Base-by-base conservation (phyloP, 2,888 invertebrate genomes). In the Beris chalybata region DNA sequence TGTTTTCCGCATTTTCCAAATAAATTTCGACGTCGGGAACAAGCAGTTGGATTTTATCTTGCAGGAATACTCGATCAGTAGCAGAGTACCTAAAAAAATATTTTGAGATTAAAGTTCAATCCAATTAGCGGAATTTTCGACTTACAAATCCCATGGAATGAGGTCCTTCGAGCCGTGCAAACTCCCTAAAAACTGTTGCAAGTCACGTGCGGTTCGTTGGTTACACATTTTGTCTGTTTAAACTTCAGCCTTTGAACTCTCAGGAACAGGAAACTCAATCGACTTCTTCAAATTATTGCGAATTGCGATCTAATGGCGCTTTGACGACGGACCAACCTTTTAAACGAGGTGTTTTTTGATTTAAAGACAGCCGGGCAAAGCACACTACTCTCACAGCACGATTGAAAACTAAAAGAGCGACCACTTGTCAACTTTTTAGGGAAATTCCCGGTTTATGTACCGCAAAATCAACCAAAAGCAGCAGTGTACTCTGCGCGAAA, bases 131-230 rank as follows among this genome's bases (percentile, higher is more conserved):
- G 22, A 1, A 22, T 22, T 22, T 22, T 22, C 22, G 7, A 61
- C 61, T 61, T 45, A 61, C 61, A 61, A 43, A 22, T 61, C 61
- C 61, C 61, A 61, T 3, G 61, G 50, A 38, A 61, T 52, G 9
- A 52, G 29, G 22, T 61, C 61, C 22, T 38, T 47, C 13, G 61
- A 50, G 4, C 61, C 61, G 22, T 43, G 52, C 30, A 61, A 38
- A n/a, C 61, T 61, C 7, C 61, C 61, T 5, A 61, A 38, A 12
- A 50, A 38, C 22, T 61, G 61, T 22, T 61, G 61, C 38, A 61
- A 15, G 32, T 61, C 43, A 5, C 15, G 31, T 13, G 61, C 61
- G 2, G 61, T 38, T 52, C 13, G 29, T 48, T 48, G 4, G n/a
- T n/a, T 12, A n/a, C 48, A 48, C 48, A 7, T 6, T 13, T n/a